Evolutionary conservation across 2,888 invertebrate genomes (phyloP).

Genomic region (Diarsia rubi): DNA sequence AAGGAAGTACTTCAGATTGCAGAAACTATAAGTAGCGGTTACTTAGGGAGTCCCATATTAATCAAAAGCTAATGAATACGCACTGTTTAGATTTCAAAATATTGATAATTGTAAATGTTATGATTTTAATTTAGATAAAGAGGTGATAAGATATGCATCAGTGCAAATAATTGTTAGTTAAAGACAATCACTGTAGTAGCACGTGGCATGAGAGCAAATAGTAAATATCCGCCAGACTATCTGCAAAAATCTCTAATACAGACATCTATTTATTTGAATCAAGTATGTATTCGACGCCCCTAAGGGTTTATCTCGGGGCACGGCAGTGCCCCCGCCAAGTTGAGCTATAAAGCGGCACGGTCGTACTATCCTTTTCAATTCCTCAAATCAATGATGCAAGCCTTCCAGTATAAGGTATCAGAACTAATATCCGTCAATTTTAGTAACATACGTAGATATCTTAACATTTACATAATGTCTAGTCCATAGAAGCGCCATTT

Average conservation of each 20-base stretch:
- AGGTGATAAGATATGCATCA: conserved; percentile 26
- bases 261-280: neutral
- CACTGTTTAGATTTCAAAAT: conserved; percentile 3
- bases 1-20: conserved; percentile 22
- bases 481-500: neutral
- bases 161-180: conserved; percentile 23
- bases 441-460: conserved; percentile 4
- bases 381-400: neutral
- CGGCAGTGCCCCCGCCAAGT: no score
- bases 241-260: neutral
- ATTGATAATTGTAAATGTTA: conserved; percentile 13
- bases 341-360: no score
- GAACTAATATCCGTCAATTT: neutral
- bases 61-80: neutral
- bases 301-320: no score
- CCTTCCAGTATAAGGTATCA: neutral
- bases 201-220: conserved; percentile 12
- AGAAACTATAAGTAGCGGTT: conserved; percentile 5
- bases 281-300: neutral
- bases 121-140: conserved; percentile 21
- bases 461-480: neutral
- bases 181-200: conserved; percentile 19
- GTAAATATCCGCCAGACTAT: neutral
- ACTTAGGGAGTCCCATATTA: neutral
- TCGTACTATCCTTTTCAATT: no score